Conservation (phyloP, 2,797 vertebrate genomes). For the Leucoraja ocellata region DNA sequence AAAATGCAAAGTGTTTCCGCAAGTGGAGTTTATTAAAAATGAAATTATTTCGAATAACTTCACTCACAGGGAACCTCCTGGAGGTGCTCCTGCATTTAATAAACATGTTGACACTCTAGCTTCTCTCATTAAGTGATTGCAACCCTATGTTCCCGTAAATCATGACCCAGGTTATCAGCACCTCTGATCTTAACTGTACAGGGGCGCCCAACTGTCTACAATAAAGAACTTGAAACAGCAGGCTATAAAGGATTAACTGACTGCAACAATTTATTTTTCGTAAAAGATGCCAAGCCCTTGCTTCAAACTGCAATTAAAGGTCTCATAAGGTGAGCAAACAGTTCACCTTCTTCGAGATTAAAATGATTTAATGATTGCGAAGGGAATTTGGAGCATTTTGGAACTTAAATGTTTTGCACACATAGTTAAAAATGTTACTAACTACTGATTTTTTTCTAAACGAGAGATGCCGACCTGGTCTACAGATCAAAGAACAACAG, state of each 20-base stretch:
- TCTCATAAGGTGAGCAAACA: slow-evolving; percentile 35
- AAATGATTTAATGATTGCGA: slow-evolving; percentile 38
- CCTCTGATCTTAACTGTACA: slow-evolving; percentile 91
- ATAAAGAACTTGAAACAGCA: slow-evolving; percentile 69
- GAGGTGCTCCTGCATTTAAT: slow-evolving; percentile 94
- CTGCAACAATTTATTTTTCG: slow-evolving; percentile 45
- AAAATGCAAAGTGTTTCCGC: background rate
- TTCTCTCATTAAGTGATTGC: slow-evolving; percentile 93
- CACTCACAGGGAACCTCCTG: slow-evolving; percentile 53
- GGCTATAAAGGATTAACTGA: slow-evolving; percentile 83
- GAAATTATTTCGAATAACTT: slow-evolving; percentile 65
- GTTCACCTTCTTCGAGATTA: slow-evolving; percentile 38
- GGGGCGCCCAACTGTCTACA: slow-evolving; percentile 96
- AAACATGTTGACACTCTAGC: slow-evolving; percentile 95
- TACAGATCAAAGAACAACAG: slow-evolving; percentile 47
- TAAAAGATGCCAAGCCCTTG: slow-evolving; percentile 33
- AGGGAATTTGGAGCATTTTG: slow-evolving; percentile 12
- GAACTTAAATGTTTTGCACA: slow-evolving; percentile 11
- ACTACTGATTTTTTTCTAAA: slow-evolving; percentile 21
- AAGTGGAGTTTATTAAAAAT: slow-evolving; percentile 52
- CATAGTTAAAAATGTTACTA: slow-evolving; percentile 29
- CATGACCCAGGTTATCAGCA: slow-evolving; percentile 89
- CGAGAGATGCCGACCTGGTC: slow-evolving; percentile 40
- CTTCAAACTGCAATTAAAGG: slow-evolving; percentile 38
- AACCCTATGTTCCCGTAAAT: slow-evolving; percentile 80